phyloP scores from a whole-genome alignment of 2,797 vertebrate species.

The Amniataba percoides region DNA sequence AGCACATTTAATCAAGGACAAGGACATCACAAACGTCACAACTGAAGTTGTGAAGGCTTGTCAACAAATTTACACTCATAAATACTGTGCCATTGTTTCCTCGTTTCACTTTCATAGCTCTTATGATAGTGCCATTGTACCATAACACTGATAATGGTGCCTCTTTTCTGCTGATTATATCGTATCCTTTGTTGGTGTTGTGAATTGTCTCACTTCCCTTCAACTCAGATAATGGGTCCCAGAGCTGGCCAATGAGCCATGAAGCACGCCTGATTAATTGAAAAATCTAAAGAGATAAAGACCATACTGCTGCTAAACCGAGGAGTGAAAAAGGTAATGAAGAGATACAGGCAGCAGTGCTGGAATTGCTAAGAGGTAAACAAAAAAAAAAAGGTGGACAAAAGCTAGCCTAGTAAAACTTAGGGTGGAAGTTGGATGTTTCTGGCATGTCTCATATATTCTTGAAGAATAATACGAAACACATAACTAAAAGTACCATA shows the following conservation, averaged over 20 bases:
- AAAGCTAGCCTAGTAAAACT: not conserved
- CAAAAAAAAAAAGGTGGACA: constrained; percentile 10
- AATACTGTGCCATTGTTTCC: constrained; percentile 27
- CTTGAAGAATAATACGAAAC: not conserved
- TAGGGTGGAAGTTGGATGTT: constrained; percentile 5
- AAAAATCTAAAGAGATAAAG: constrained; percentile 74
- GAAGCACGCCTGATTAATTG: constrained; percentile 74
- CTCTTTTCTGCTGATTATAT: constrained; percentile 58
- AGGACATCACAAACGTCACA: constrained; percentile 10
- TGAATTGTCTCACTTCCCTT: constrained; percentile 68
- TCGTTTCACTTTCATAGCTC: constrained; percentile 34
- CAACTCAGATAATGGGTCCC: constrained; percentile 64
- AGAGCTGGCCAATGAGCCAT: constrained; percentile 68
- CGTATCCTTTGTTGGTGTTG: constrained; percentile 62
- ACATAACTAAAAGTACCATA: not conserved
- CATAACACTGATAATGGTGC: constrained; percentile 56
- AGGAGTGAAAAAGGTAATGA: constrained; percentile 65
- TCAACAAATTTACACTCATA: constrained; percentile 21
- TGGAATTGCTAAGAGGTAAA: constrained; percentile 28
- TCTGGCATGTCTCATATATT: constrained; percentile 1
- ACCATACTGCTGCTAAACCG: constrained; percentile 55
- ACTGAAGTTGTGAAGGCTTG: constrained; percentile 36
- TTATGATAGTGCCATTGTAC: constrained; percentile 40
- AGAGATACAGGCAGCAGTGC: constrained; percentile 46
- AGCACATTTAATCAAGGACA: constrained; percentile 2